Percentiles rank a stretch among this genome's conserved stretches.
These are phyloP conservation scores for Elephantulus edwardii DNA, from an alignment of 2,113 vertebrate species.

Conservation along the genomic window DNA sequence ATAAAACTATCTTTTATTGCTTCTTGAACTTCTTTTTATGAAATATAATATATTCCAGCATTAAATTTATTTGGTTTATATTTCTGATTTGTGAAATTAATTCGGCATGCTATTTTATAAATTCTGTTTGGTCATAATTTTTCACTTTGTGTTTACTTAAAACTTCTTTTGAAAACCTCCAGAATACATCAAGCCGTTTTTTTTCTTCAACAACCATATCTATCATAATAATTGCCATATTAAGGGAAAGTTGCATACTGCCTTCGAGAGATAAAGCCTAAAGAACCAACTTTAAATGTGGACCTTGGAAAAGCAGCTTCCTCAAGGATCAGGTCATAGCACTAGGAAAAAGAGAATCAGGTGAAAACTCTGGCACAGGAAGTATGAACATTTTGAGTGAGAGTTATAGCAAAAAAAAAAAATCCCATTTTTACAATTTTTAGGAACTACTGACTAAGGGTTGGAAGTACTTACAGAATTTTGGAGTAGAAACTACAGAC, in stretches of 20 bases:
- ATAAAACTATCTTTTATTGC: too few relatives aligned
- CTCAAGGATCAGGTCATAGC: background rate
- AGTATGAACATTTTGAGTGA: background rate
- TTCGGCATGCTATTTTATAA: too few relatives aligned
- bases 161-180: too few relatives aligned
- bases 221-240: background rate
- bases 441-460: background rate
- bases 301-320: background rate
- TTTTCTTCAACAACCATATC: background rate
- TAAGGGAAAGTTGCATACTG: background rate
- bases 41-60: too few relatives aligned
- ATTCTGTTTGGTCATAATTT: too few relatives aligned
- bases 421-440: background rate
- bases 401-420: background rate
- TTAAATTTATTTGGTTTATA: too few relatives aligned
- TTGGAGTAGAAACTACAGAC: background rate
- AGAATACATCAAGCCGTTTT: too few relatives aligned
- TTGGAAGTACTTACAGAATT: conserved; percentile 11
- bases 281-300: conserved; percentile 5
- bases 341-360: background rate
- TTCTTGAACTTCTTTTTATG: too few relatives aligned
- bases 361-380: too few relatives aligned
- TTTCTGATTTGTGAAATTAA: too few relatives aligned
- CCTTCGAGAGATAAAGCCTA: background rate
- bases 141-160: too few relatives aligned